phyloP scores from a whole-genome alignment of 2,797 vertebrate species.

The Gobionotothen gibberifrons region DNA sequence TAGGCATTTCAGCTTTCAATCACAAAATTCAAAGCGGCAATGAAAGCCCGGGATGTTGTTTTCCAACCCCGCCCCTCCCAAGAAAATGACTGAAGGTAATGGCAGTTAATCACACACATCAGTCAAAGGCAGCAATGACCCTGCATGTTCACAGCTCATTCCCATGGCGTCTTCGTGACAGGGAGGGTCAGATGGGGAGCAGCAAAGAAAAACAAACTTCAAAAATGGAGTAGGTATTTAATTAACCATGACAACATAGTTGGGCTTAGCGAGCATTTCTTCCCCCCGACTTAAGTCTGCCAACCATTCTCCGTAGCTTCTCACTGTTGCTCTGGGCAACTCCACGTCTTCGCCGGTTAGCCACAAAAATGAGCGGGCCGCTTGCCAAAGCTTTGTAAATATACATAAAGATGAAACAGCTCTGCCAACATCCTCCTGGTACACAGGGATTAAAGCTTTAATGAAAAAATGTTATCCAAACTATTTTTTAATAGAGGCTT shows the following conservation, averaged over 20 bases:
- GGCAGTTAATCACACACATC: constrained; percentile 63
- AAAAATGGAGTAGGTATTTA: constrained; percentile 65
- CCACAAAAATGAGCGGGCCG: constrained; percentile 65
- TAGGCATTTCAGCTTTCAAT: constrained; percentile 42
- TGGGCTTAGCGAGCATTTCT: constrained; percentile 70
- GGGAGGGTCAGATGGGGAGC: constrained; percentile 47
- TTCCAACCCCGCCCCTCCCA: constrained; percentile 18
- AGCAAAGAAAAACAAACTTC: constrained; percentile 63
- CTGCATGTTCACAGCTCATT: constrained; percentile 34
- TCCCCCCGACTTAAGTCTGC: constrained; percentile 39
- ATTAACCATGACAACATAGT: constrained; percentile 72
- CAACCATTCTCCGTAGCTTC: constrained; percentile 59
- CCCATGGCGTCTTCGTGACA: constrained; percentile 53
- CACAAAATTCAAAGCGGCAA: constrained; percentile 35
- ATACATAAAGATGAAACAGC: constrained; percentile 61
- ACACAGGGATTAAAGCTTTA: constrained; percentile 47
- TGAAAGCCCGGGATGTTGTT: constrained; percentile 46
- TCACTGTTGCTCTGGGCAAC: constrained; percentile 72
- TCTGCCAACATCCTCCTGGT: constrained; percentile 60
- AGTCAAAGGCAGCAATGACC: constrained; percentile 48
- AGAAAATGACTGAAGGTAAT: constrained; percentile 42
- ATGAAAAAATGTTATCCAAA: constrained; percentile 62
- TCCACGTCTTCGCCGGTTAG: constrained; percentile 68
- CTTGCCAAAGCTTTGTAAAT: constrained; percentile 70
- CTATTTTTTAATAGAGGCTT: constrained; percentile 64